Conservation (phyloP, 2,888 invertebrate genomes). For the Ornithoptera priamus region DNA sequence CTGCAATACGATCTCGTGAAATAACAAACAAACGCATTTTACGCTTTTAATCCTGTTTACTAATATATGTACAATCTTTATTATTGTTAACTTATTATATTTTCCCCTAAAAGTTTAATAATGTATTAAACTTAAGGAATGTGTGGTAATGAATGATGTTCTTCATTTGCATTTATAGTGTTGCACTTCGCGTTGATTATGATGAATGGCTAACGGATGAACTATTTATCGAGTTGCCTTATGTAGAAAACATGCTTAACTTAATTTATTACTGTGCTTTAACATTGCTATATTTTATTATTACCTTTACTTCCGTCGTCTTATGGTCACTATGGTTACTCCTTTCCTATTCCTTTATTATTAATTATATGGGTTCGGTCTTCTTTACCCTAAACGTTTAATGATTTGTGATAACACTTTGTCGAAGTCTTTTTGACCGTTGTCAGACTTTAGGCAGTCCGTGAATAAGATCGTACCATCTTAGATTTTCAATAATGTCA, state of each 20-base stretch:
- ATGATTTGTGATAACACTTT: too few species aligned
- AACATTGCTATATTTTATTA: neutral
- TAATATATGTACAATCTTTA: slow-evolving; percentile 5
- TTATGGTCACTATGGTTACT: neutral
- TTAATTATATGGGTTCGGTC: too few species aligned
- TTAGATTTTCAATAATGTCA: too few species aligned
- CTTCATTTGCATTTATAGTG: slow-evolving; percentile 7
- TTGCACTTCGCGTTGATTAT: neutral
- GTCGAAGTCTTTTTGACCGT: too few species aligned
- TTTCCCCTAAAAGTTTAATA: slow-evolving; percentile 1
- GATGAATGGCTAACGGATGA: neutral
- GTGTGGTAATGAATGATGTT: neutral
- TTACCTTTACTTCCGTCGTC: neutral
- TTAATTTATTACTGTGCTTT: neutral
- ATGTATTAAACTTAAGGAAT: neutral
- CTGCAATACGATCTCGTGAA: neutral
- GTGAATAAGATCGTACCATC: too few species aligned
- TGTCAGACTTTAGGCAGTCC: too few species aligned
- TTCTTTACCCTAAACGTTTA: too few species aligned
- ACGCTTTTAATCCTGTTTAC: slow-evolving; percentile 15
- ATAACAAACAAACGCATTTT: slow-evolving; percentile 16
- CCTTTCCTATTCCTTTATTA: too few species aligned
- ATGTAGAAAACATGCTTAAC: neutral
- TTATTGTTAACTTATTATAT: neutral
- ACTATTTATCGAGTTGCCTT: slow-evolving; percentile 1